These are phyloP conservation scores for Onychomys arenicola DNA, from an alignment of 2,797 vertebrate species.

Conservation along the genomic window DNA sequence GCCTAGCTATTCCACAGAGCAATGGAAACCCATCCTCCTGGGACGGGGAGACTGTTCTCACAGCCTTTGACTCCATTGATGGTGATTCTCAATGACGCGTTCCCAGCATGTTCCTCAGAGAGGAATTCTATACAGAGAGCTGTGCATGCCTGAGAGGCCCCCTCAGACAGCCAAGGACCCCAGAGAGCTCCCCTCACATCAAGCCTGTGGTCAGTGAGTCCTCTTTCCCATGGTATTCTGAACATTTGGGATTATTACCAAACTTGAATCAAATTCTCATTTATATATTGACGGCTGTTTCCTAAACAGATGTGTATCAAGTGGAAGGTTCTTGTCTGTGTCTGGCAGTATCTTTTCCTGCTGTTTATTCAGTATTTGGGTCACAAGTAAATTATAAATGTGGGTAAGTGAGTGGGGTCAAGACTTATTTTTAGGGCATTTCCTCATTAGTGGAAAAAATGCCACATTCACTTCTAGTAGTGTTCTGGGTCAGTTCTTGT, in stretches of 20 bases:
- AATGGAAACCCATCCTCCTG: slow-evolving; percentile 79
- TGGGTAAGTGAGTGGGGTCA: background rate
- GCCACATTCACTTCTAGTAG: background rate
- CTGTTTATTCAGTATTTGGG: slow-evolving; percentile 35
- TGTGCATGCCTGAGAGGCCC: slow-evolving; percentile 76
- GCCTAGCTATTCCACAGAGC: slow-evolving; percentile 70
- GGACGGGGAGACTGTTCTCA: slow-evolving; percentile 84
- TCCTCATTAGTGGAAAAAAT: background rate
- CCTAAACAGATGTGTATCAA: background rate
- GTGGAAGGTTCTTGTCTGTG: background rate
- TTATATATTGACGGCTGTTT: slow-evolving; percentile 20
- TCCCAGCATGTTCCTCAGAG: slow-evolving; percentile 85
- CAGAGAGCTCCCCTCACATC: slow-evolving; percentile 62
- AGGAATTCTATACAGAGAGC: slow-evolving; percentile 84
- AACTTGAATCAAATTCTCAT: slow-evolving; percentile 62
- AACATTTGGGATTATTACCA: slow-evolving; percentile 73
- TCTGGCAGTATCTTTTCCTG: slow-evolving; percentile 7
- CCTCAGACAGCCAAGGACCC: slow-evolving; percentile 51
- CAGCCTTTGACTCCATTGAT: slow-evolving; percentile 87
- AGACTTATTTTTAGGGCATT: background rate
- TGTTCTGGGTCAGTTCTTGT: background rate
- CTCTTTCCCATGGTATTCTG: slow-evolving; percentile 79
- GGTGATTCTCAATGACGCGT: slow-evolving; percentile 86
- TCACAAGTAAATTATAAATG: slow-evolving; percentile 44
- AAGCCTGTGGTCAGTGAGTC: slow-evolving; percentile 26